Base-by-base conservation (phyloP, 2,113 vertebrate genomes). In the Pimephales promelas region DNA sequence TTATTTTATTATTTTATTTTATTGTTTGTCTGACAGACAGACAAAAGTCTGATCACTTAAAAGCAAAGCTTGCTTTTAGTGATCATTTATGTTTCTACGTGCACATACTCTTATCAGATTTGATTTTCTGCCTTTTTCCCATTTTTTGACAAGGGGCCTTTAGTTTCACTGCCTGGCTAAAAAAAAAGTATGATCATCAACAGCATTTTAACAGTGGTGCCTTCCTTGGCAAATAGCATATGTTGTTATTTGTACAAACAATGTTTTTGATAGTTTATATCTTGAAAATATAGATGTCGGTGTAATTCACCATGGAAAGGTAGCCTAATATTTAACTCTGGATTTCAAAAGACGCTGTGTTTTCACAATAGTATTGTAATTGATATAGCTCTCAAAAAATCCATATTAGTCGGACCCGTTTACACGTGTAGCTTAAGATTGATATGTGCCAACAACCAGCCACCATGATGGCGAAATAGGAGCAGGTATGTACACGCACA, bases 401-500 rank as follows among this genome's bases (percentile, higher is more conserved):
- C 77, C 59, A 64, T 47, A 79, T 79, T 13, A 5, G 24, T 47
- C n/a, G 5, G n/a, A 31, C 40, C 20, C 3, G 24, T 79, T 79
- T 43, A 28, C 77, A 79, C 45, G n/a, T 79, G 36, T 47, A 64
- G 24, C 49, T 64, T 28, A 47, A 28, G 36, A 45, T 18, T 64
- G 59, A 79, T 79, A 10, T 40, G 8, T 74, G 83, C 66, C 70
- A 56, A 59, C 26, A 84, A 77, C 78, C 26, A 84, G 72, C 78
- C 62, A 24, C 18, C 68, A 59, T 54, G 85, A 84, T 84, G 71
- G 71, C 40, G 79, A 84, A 79, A 79, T 49, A 88, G 77, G 85
- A 79, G 87, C 83, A 83, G 83, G 77, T 52, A 2, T 71, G 83
- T 73, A 74, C 86, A 85, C 77, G 70, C 79, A 85, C 86, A 85